Percentiles rank a stretch among this genome's conserved stretches.
These are phyloP conservation scores for Donacobius atricapilla DNA, from an alignment of 2,113 vertebrate genomes.

Conservation along the genomic window DNA sequence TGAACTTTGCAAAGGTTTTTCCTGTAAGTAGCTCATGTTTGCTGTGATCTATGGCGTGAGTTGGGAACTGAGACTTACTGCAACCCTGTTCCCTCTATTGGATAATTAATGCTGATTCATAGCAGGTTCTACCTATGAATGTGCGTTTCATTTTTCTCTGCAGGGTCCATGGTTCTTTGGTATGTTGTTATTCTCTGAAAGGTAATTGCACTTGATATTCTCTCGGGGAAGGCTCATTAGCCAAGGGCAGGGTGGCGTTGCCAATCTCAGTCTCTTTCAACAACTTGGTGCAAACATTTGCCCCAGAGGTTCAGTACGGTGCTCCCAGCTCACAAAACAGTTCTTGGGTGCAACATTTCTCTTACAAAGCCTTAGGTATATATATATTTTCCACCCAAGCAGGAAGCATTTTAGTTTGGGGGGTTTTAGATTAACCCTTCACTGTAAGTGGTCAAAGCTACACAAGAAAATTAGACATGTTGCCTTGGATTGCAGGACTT, in stretches of 20 bases:
- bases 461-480: background rate
- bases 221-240: conserved; percentile 53
- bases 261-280: conserved; percentile 52
- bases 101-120: conserved; percentile 69
- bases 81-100: conserved; percentile 39
- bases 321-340: background rate
- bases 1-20: conserved; percentile 24
- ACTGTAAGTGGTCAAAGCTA: background rate
- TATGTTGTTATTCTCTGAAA: conserved; percentile 64
- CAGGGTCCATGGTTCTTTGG: conserved; percentile 45
- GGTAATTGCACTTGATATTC: conserved; percentile 69
- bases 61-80: conserved; percentile 47
- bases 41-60: conserved; percentile 52
- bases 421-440: background rate
- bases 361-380: background rate
- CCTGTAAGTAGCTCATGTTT: conserved; percentile 8
- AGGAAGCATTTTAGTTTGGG: background rate
- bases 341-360: background rate
- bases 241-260: conserved; percentile 51
- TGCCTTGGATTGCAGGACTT: background rate
- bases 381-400: background rate
- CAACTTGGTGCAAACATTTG: conserved; percentile 53
- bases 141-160: conserved; percentile 54
- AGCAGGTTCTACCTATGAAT: conserved; percentile 54
- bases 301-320: conserved; percentile 38